Evolutionary conservation across 2,888 invertebrate species (phyloP).

Genomic region (Dasypogon diadema): DNA sequence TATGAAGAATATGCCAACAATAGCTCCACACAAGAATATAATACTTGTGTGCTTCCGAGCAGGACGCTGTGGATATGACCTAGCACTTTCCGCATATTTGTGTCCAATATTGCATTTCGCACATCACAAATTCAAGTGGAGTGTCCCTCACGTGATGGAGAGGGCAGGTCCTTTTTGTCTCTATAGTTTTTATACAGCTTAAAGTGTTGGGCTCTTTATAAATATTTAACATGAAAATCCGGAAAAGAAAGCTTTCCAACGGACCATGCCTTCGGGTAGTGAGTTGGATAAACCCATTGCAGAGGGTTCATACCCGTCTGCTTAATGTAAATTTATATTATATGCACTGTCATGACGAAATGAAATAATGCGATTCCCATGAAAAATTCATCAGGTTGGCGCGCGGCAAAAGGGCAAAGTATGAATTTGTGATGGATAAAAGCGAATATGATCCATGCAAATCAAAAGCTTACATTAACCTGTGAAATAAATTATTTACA

Average conservation of each 20-base stretch:
- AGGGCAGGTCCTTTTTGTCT: not conserved
- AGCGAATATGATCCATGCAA: conserved; percentile 16
- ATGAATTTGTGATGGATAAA: conserved; percentile 29
- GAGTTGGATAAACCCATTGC: not conserved
- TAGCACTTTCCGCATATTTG: not conserved
- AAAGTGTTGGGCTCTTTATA: conserved; percentile 33
- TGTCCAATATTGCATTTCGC: conserved; percentile 41
- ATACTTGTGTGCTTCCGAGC: not conserved
- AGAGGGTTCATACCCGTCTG: not conserved
- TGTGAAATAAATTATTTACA: conserved; percentile 3
- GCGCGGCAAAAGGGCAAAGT: conserved; percentile 18
- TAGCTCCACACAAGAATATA: conserved; percentile 20
- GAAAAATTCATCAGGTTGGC: conserved; percentile 25
- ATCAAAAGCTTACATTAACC: conserved; percentile 36
- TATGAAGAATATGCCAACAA: conserved; percentile 7
- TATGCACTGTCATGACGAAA: conserved; percentile 33
- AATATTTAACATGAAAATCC: conserved; percentile 43
- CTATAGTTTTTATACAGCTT: conserved; percentile 14
- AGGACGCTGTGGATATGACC: not conserved
- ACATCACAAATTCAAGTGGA: conserved; percentile 30
- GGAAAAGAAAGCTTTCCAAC: conserved; percentile 17
- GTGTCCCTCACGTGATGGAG: not conserved
- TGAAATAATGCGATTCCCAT: conserved; percentile 33
- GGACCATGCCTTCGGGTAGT: not conserved
- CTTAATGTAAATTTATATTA: conserved; percentile 32